Percentiles rank a stretch among this genome's conserved stretches.
Evolutionary conservation across 2,888 invertebrate genomes (phyloP).

Genomic region (Stomorhina lunata): DNA sequence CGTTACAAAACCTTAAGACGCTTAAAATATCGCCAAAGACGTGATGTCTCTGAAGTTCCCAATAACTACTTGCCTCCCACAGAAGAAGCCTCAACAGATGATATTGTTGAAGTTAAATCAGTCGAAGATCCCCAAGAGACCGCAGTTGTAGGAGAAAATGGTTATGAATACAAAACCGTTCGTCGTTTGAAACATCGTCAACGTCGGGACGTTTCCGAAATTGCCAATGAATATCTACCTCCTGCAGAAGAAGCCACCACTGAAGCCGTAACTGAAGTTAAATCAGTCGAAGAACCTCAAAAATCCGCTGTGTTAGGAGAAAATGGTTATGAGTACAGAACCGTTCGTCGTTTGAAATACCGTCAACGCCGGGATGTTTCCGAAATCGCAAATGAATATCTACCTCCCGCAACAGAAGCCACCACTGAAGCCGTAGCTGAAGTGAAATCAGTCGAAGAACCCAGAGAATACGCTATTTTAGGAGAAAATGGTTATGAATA

Average conservation of each 20-base stretch:
- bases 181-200: conserved; percentile 62
- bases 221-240: conserved; percentile 59
- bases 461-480: conserved; percentile 43
- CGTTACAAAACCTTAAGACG: conserved; percentile 52
- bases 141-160: conserved; percentile 58
- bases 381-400: no score
- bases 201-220: conserved; percentile 67
- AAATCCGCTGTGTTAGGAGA: conserved; percentile 44
- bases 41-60: conserved; percentile 71
- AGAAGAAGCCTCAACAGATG: conserved; percentile 46
- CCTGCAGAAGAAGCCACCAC: conserved; percentile 37
- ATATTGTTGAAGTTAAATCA: conserved; percentile 19
- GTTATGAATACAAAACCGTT: conserved; percentile 69
- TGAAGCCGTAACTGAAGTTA: conserved; percentile 9
- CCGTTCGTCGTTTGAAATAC: no score
- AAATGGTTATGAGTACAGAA: conserved; percentile 60
- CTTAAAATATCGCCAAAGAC: conserved; percentile 56
- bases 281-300: conserved; percentile 12
- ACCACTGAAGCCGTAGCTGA: conserved; percentile 23
- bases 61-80: conserved; percentile 73
- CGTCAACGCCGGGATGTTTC: no score
- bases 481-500: conserved; percentile 67
- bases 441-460: conserved; percentile 19
- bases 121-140: neutral
- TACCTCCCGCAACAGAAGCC: conserved; percentile 69